Evolutionary conservation across 2,888 invertebrate genomes (phyloP).

Genomic region (Drosophila macrothrix): DNA sequence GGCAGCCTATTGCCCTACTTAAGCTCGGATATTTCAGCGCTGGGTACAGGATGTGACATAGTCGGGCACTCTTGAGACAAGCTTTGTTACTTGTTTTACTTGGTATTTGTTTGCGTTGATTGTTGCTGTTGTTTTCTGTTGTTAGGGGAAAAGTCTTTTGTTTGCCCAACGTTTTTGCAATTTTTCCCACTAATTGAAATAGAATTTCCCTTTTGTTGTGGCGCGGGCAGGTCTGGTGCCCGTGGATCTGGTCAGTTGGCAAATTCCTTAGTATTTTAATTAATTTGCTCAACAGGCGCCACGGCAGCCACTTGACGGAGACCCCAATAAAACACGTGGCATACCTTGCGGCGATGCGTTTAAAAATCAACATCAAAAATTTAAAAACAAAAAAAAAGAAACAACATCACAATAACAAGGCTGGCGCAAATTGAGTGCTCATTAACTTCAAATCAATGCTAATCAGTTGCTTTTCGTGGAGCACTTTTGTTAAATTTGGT

Average conservation of each 20-base stretch:
- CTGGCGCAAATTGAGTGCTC: constrained; percentile 66
- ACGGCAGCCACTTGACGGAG: constrained; percentile 31
- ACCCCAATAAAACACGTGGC: constrained; percentile 55
- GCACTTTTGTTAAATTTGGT: constrained; percentile 3
- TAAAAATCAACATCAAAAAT: constrained; percentile 7
- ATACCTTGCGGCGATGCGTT: constrained; percentile 63
- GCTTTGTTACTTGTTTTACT: constrained; percentile 11
- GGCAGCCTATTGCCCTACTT: background rate
- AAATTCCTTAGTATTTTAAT: constrained; percentile 77
- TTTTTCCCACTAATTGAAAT: constrained; percentile 81
- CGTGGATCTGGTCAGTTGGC: constrained; percentile 51
- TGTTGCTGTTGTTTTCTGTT: constrained; percentile 53
- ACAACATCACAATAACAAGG: constrained; percentile 14
- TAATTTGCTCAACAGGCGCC: constrained; percentile 72
- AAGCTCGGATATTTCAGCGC: background rate
- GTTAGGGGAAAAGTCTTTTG: constrained; percentile 75
- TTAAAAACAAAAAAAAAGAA: background rate
- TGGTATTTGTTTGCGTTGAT: constrained; percentile 53
- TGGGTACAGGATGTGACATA: constrained; percentile 1
- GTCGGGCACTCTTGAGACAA: background rate
- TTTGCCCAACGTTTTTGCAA: constrained; percentile 75
- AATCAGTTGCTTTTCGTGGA: constrained; percentile 61
- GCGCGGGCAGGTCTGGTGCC: constrained; percentile 11
- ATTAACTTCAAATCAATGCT: constrained; percentile 79
- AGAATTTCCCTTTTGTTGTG: constrained; percentile 73